phyloP scores from a whole-genome alignment of 2,113 vertebrate genomes.

The Uria aalge region DNA sequence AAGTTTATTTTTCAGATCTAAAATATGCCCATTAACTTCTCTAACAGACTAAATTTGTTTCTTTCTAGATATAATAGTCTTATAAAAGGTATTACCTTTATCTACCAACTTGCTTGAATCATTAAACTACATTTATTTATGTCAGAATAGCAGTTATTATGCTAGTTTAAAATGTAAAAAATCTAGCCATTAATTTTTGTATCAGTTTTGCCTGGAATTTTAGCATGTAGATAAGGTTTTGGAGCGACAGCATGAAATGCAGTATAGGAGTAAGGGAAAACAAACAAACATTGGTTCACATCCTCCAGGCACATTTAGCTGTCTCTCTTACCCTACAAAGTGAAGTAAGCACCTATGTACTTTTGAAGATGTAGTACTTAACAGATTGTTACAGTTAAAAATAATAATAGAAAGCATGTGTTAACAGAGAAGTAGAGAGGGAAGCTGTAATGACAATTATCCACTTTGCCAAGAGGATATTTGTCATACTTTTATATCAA shows the following conservation, averaged over 20 bases:
- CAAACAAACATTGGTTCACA: background rate
- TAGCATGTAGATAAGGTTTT: background rate
- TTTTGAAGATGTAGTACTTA: background rate
- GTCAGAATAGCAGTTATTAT: background rate
- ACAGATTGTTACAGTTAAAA: background rate
- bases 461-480: background rate
- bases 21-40: background rate
- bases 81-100: background rate
- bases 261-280: background rate
- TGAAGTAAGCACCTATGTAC: rapidly evolving
- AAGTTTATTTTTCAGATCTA: background rate
- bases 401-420: background rate
- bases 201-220: background rate
- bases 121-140: background rate
- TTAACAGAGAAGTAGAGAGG: background rate
- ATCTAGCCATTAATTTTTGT: background rate
- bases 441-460: background rate
- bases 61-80: background rate
- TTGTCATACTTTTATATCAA: background rate
- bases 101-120: background rate
- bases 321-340: background rate
- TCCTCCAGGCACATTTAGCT: background rate
- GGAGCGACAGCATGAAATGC: background rate
- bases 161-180: background rate
- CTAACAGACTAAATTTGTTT: background rate